Evolutionary conservation across 2,888 invertebrate genomes (phyloP).

Genomic region (Limnephilus marmoratus): DNA sequence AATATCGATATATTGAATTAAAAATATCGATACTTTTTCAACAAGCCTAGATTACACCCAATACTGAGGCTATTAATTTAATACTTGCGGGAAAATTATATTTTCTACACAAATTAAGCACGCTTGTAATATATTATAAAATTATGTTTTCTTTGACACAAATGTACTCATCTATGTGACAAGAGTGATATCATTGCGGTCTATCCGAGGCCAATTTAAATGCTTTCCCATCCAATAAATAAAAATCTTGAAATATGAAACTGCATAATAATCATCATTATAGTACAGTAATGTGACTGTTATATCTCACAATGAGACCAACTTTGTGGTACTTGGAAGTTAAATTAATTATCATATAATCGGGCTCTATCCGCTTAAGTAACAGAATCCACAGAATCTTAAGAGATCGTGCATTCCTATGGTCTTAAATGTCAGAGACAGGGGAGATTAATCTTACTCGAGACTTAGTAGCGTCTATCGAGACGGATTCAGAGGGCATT

Average conservation of each 20-base stretch:
- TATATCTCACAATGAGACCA: not conserved
- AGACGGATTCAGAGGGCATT: not conserved
- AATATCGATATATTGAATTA: too few species aligned
- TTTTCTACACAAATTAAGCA: not conserved
- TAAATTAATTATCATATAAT: not conserved
- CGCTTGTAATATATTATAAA: not conserved
- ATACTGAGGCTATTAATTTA: not conserved
- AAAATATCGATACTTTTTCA: too few species aligned
- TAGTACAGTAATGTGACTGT: not conserved
- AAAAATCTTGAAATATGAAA: not conserved
- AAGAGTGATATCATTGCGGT: not conserved
- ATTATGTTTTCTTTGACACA: not conserved
- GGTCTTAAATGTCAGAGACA: constrained; percentile 13
- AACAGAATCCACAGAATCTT: not conserved
- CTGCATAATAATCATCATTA: not conserved
- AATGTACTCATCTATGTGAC: not conserved
- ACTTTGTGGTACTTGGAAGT: not conserved
- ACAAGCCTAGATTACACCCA: too few species aligned
- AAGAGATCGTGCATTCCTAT: constrained; percentile 15
- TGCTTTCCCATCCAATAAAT: not conserved
- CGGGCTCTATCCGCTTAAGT: not conserved
- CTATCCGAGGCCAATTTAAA: not conserved
- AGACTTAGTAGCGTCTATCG: constrained; percentile 6
- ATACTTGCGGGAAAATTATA: not conserved
- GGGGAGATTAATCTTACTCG: constrained; percentile 21